Evolutionary conservation across 2,888 invertebrate species (phyloP), one percentile per base, ranked within the genome.

Genomic region (Deilephila porcellus): DNA sequence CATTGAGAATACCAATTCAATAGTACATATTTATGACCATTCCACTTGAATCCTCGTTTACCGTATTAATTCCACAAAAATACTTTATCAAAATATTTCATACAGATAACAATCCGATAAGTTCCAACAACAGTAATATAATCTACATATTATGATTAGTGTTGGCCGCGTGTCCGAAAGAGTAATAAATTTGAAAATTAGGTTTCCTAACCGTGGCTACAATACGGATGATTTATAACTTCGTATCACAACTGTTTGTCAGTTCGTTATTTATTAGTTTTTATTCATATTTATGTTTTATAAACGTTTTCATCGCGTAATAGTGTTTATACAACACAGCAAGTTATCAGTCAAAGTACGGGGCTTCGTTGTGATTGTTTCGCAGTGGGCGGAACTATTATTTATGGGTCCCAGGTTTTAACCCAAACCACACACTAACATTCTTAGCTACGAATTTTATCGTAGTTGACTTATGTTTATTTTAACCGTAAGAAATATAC

Each of bases 81-180:
- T 20, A n/a, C 45, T 45, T 45, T 37, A 64, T 17, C n/a, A 64
- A 64, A 8, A 37, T n/a, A 37, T 37, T 64, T 37, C n/a, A 29
- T 25, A 60, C 3, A 8, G 64, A 64, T n/a, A 37, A 34, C 20
- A 64, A 37, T 37, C 7, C 7, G 64, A 64, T 37, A 37, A 37
- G 37, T 8, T 64, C 64, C 37, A 64, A 56, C 56, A 64, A 64
- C 64, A 64, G 64, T 34, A 64, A 64, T 64, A 64, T 37, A n/a
- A 64, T 64, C 37, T 64, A 64, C 64, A 64, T 64, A 64, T 64
- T 64, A 37, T 64, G 64, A 37, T 64, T 64, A 64, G 64, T 34
- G 37, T 64, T 37, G 37, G 34, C 62, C 37, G 64, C 64, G 64
- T 64, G 37, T 64, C 37, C 63, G 20, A 64, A 63, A 64, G 34